Conservation (phyloP, 2,888 invertebrate genomes). For the Xylota segnis region DNA sequence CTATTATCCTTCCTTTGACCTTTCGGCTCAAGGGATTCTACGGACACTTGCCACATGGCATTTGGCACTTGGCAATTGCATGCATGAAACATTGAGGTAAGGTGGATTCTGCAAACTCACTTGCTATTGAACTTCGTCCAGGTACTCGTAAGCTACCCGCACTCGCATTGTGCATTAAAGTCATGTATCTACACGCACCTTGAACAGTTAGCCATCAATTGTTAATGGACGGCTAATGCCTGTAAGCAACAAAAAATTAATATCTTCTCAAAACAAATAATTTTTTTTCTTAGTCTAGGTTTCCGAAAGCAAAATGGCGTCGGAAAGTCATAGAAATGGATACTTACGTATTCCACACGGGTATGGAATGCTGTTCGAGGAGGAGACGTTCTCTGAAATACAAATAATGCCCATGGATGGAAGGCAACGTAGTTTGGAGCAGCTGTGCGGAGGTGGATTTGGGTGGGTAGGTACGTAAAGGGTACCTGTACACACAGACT, state of each 20-base stretch:
- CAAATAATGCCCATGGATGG: constrained; percentile 76
- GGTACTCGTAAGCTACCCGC: constrained; percentile 33
- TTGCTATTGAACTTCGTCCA: constrained; percentile 60
- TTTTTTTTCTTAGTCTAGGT: constrained; percentile 59
- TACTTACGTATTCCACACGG: constrained; percentile 73
- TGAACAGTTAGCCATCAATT: constrained; percentile 76
- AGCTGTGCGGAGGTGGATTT: constrained; percentile 69
- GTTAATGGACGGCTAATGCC: constrained; percentile 64
- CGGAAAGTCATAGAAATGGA: constrained; percentile 65
- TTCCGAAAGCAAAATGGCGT: constrained; percentile 72
- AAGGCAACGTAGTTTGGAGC: constrained; percentile 58
- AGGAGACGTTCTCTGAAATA: constrained; percentile 75
- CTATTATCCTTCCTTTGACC: constrained; percentile 74
- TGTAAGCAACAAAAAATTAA: constrained; percentile 64
- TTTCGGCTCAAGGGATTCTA: constrained; percentile 57
- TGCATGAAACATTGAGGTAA: constrained; percentile 16
- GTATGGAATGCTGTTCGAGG: constrained; percentile 75
- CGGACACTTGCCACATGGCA: constrained; percentile 24
- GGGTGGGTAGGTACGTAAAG: constrained; percentile 55
- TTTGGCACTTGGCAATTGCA: constrained; percentile 37
- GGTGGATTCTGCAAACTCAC: constrained; percentile 13
- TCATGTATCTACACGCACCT: constrained; percentile 73
- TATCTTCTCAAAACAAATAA: constrained; percentile 74
- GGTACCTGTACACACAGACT: constrained; percentile 45
- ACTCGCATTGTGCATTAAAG: constrained; percentile 63